phyloP scores from a whole-genome alignment of 2,797 vertebrate species.

The Phyllotis vaccarum region DNA sequence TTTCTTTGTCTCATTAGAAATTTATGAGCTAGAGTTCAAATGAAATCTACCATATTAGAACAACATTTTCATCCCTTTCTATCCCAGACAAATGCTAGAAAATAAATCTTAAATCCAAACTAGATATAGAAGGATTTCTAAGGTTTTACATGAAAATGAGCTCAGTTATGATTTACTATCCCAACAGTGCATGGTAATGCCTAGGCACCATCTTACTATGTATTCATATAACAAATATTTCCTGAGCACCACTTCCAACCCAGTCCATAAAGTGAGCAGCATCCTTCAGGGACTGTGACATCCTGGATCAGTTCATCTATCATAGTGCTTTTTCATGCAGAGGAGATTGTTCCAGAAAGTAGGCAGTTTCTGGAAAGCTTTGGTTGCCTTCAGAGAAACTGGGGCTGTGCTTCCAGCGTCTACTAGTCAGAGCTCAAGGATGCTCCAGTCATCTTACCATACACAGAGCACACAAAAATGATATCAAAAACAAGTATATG shows the following conservation, averaged over 20 bases:
- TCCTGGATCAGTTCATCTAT: not conserved
- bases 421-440: not conserved
- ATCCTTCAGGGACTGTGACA: not conserved
- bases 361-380: not conserved
- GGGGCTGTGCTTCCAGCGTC: not conserved
- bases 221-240: not conserved
- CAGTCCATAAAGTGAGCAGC: not conserved
- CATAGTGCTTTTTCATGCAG: not conserved
- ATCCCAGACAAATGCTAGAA: not conserved
- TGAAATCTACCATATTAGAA: slow-evolving; percentile 1
- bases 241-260: not conserved
- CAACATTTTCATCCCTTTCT: not conserved
- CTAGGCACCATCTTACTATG: not conserved
- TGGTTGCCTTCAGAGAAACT: not conserved
- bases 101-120: slow-evolving; percentile 26
- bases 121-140: not conserved
- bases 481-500: not conserved
- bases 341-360: not conserved
- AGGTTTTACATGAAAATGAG: slow-evolving; percentile 25
- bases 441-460: not conserved
- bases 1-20: slow-evolving; percentile 47
- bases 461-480: not conserved
- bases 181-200: not conserved
- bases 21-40: slow-evolving; percentile 53
- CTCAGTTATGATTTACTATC: not conserved